A percentile compares a stretch with the other conserved stretches of the same genome.
These are phyloP conservation scores for Anomalospiza imberbis DNA, from an alignment of 2,797 vertebrate genomes.

Conservation along the genomic window DNA sequence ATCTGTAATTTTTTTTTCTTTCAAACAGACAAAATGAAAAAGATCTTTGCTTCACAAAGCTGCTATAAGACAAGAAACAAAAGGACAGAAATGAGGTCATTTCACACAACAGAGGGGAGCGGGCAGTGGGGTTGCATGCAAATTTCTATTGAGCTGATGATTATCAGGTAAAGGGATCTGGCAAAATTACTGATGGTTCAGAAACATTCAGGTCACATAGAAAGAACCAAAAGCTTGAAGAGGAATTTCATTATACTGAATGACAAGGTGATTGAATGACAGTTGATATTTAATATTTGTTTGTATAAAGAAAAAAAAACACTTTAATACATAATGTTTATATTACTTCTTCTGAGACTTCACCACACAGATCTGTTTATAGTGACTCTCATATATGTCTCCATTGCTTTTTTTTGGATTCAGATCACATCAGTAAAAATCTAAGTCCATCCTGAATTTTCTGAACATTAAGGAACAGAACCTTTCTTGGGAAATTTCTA, in stretches of 20 bases:
- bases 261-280: background rate
- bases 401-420: rapidly evolving
- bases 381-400: background rate
- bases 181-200: background rate
- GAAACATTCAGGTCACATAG: background rate
- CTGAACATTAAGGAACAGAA: background rate
- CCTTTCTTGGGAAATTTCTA: background rate
- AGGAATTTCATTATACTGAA: background rate
- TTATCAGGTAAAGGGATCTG: background rate
- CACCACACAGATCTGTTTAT: background rate
- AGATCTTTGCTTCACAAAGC: background rate
- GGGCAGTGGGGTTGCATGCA: background rate
- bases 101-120: background rate
- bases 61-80: background rate
- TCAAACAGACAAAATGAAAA: background rate
- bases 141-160: background rate
- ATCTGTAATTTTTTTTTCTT: background rate
- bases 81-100: background rate
- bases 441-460: background rate
- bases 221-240: background rate
- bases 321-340: background rate
- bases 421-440: background rate
- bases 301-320: background rate
- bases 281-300: background rate
- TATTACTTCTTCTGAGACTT: background rate